Base-by-base conservation (phyloP, 2,888 invertebrate genomes). In the Epinotia brunnichana region DNA sequence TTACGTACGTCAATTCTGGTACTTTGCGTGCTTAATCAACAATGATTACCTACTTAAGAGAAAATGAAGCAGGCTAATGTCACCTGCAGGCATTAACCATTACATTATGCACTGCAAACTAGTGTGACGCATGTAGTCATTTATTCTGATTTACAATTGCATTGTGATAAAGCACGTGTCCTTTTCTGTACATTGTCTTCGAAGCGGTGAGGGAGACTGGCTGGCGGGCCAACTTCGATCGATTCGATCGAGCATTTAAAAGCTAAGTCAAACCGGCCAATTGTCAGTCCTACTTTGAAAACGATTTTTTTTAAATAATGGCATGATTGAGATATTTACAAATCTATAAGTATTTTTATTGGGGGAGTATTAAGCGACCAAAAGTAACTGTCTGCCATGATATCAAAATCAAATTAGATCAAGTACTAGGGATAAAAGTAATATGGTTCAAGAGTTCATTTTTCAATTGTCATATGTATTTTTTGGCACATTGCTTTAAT, bases 131-230 rank as follows among this genome's bases (percentile, higher is more conserved):
- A 51, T 62, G 24, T 19, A 53, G 53, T 29, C 9, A 54, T n/a
- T 63, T 24, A 64, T 54, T 63, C 15, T 56, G 56, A 66, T 66
- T 41, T 56, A 56, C 21, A 41, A 21, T 13, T 39, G 41, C n/a
- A 66, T 66, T 66, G 66, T 24, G 24, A 21, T 41, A 39, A 64
- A 35, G 39, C 15, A n/a, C 21, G 56, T 19, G 66, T 5, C 39
- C n/a, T 66, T 41, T 41, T n/a, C 13, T n/a, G 5, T n/a, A 48
- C 48, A n/a, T 44, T 48, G 7, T 48, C 48, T 48, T 9, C 48
- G 48, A 48, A n/a, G 48, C n/a, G n/a, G 7, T 13, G 48, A n/a
- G 4, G 15, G 13, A 48, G n/a, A 48, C 13, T 15, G 5, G 7
- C 13, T n/a, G 48, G n/a, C n/a, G 5, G 13, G 44, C 15, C 15